Conservation (phyloP, 2,113 vertebrate species). For the Podiceps cristatus region DNA sequence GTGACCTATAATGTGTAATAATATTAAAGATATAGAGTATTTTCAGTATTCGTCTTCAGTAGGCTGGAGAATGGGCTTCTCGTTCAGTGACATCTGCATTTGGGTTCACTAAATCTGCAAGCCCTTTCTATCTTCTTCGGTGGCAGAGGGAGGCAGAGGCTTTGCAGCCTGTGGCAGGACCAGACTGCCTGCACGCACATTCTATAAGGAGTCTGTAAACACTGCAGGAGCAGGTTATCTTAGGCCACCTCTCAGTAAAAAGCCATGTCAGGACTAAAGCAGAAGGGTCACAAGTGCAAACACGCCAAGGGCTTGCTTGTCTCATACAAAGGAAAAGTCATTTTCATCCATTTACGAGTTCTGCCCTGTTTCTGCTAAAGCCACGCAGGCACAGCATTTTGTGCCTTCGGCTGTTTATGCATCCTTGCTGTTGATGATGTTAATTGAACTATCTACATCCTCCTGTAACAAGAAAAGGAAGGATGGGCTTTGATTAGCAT, state of each 20-base stretch:
- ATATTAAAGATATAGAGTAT: neutral
- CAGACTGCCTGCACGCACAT: neutral
- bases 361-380: neutral
- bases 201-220: neutral
- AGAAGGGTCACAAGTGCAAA: slow-evolving; percentile 26
- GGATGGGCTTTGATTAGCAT: slow-evolving; percentile 24
- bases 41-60: neutral
- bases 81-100: neutral
- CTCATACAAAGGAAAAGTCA: neutral
- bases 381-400: neutral
- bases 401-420: slow-evolving; percentile 14
- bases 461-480: slow-evolving; percentile 17
- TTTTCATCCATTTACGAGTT: neutral
- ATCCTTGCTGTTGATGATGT: neutral
- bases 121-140: neutral
- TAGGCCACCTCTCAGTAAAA: slow-evolving; percentile 19
- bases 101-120: neutral
- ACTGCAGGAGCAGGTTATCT: slow-evolving; percentile 14
- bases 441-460: slow-evolving; percentile 17
- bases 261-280: neutral
- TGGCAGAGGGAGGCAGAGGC: neutral
- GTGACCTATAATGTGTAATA: neutral
- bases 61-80: neutral
- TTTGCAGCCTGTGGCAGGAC: neutral
- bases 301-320: neutral